phyloP scores from a whole-genome alignment of 2,113 vertebrate genomes.

The Prietella phreatophila region DNA sequence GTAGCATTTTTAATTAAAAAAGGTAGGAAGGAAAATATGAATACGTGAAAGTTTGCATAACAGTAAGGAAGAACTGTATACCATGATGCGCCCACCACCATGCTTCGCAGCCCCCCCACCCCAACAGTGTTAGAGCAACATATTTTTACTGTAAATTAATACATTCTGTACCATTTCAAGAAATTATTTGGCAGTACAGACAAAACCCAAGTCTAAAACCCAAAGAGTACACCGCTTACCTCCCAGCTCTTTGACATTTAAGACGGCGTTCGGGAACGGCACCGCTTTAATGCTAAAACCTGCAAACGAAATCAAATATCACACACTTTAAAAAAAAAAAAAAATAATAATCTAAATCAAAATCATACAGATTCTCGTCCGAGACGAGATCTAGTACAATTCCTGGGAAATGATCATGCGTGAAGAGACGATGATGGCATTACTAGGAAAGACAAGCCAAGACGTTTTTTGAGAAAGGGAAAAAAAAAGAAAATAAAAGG shows the following conservation, averaged over 20 bases:
- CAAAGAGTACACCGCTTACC: conserved; percentile 66
- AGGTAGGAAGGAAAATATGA: too few relatives aligned
- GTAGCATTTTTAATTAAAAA: too few relatives aligned
- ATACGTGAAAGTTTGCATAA: too few relatives aligned
- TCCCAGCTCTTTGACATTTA: conserved; percentile 91
- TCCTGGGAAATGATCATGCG: background rate
- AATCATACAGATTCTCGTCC: background rate
- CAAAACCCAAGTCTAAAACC: background rate
- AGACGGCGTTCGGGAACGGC: conserved; percentile 84
- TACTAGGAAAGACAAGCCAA: background rate
- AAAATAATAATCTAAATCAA: background rate
- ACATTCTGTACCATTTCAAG: background rate
- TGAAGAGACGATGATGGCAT: background rate
- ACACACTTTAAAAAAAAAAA: background rate
- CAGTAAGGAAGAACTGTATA: too few relatives aligned
- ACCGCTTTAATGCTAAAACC: conserved; percentile 91
- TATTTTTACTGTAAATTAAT: background rate
- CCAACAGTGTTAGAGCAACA: background rate
- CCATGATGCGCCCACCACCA: background rate
- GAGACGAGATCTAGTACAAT: background rate
- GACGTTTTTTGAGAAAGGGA: background rate
- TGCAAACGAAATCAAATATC: conserved; percentile 53
- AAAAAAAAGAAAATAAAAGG: background rate
- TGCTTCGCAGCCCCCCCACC: background rate
- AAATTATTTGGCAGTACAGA: background rate